Evolutionary conservation across 2,888 invertebrate species (phyloP), one percentile per base, ranked within the genome.

Genomic region (Ichneumon xanthorius): DNA sequence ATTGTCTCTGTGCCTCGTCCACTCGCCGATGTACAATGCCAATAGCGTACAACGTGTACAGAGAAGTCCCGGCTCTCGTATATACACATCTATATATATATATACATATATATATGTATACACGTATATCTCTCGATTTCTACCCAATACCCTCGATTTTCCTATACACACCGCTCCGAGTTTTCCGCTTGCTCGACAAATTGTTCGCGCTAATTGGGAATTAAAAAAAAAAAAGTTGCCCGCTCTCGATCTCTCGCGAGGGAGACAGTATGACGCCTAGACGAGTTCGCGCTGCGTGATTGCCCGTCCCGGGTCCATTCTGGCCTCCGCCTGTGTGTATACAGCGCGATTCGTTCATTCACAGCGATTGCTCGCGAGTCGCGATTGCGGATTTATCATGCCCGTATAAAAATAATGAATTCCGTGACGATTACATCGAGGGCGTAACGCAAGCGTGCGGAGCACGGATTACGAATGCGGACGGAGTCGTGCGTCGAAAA

Each of bases 131-230:
- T 78, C 22, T 61, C 67, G 61, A 58, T 50, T 33, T 75, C 30
- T 68, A 7, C 14, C 76, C 55, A 55, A 53, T 53, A 67, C 72
- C 58, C 81, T 84, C 85, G 73, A 82, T 40, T 40, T 80, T 75
- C 79, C 75, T 37, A 68, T 61, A 67, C 37, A 80, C 80, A 76
- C 40, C 40, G 50, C 67, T 82, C 84, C 78, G 85, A 79, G 84
- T 89, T 90, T 89, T 89, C 82, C 86, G 88, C 88, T 88, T 88
- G 89, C 88, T 88, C 89, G 89, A 91, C 90, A 89, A 90, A 91
- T 90, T 90, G 89, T 89, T 88, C 89, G 86, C 87, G 88, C 89
- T 92, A 92, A 92, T 92, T 92, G 91, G 91, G 88, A 90, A 90
- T 88, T 89, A 88, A 86, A 73, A 79, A 85, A 84, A 84, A 87